These are phyloP conservation scores for Halcyon leucocephala DNA, from an alignment of 2,797 vertebrate genomes.

Conservation along the genomic window DNA sequence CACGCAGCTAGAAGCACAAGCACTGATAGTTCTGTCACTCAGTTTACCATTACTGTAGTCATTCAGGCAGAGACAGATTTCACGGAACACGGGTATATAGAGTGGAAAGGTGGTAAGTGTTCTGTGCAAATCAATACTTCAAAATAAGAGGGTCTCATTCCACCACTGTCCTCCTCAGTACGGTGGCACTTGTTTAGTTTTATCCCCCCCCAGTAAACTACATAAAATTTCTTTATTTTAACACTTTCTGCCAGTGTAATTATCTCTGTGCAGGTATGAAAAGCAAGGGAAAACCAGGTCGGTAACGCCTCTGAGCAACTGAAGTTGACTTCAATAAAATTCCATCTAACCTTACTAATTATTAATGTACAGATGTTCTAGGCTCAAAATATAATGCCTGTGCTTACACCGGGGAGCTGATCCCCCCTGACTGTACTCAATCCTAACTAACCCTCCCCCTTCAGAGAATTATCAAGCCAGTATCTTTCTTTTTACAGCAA, in stretches of 20 bases:
- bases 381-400: slow-evolving; percentile 11
- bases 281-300: slow-evolving; percentile 51
- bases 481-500: neutral
- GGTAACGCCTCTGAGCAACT: neutral
- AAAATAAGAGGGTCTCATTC: neutral
- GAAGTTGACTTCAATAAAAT: slow-evolving; percentile 5
- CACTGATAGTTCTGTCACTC: slow-evolving; percentile 19
- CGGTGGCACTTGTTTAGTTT: neutral
- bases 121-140: neutral
- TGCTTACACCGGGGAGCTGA: neutral
- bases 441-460: neutral
- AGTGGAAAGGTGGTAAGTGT: neutral
- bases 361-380: slow-evolving; percentile 52
- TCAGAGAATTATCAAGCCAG: neutral
- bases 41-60: neutral
- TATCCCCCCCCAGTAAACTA: neutral
- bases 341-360: slow-evolving; percentile 53
- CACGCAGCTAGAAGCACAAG: neutral
- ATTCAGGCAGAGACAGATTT: slow-evolving; percentile 30
- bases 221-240: slow-evolving; percentile 37
- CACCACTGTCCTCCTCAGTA: neutral
- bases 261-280: slow-evolving; percentile 33
- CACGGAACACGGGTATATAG: slow-evolving; percentile 6
- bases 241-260: slow-evolving; percentile 19
- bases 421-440: neutral